A percentile compares a stretch with the other conserved stretches of the same genome.
Evolutionary conservation across 2,113 vertebrate species (phyloP).

Genomic region (Phyllostomus discolor): DNA sequence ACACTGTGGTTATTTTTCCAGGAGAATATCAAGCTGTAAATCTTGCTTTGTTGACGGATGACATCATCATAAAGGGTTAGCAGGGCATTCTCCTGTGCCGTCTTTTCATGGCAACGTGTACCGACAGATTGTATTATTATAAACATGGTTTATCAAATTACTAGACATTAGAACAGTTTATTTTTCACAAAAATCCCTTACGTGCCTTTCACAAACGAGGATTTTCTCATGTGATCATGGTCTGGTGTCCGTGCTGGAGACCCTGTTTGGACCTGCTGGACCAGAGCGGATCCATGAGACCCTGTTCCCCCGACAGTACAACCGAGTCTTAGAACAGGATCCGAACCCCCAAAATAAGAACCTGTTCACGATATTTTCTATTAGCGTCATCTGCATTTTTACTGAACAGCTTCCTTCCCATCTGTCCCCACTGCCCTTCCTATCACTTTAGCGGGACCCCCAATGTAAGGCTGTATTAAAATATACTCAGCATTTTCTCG

Average conservation of each 20-base stretch:
- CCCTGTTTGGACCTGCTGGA: not conserved
- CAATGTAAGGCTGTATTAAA: not conserved
- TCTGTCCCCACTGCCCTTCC: not conserved
- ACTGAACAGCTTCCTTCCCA: not conserved
- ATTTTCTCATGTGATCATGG: not conserved
- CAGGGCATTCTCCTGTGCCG: not conserved
- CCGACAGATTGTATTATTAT: not conserved
- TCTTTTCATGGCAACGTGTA: not conserved
- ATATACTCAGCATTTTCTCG: not conserved
- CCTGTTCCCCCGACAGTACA: not conserved
- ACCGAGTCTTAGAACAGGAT: not conserved
- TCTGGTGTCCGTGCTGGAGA: not conserved
- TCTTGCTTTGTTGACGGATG: constrained; percentile 73
- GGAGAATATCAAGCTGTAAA: constrained; percentile 76
- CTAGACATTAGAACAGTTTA: not conserved
- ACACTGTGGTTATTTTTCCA: constrained; percentile 72
- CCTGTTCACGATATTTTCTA: not conserved
- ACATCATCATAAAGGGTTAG: constrained; percentile 75
- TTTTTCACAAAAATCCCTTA: not conserved
- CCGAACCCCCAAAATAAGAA: not conserved
- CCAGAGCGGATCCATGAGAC: not conserved
- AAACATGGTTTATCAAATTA: not conserved
- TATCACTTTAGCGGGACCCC: not conserved
- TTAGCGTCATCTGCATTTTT: not conserved
- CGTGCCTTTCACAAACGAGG: not conserved